A percentile compares a stretch with the other conserved stretches of the same genome.
Evolutionary conservation across 2,888 invertebrate species (phyloP).

Genomic region (Limenitis camilla): DNA sequence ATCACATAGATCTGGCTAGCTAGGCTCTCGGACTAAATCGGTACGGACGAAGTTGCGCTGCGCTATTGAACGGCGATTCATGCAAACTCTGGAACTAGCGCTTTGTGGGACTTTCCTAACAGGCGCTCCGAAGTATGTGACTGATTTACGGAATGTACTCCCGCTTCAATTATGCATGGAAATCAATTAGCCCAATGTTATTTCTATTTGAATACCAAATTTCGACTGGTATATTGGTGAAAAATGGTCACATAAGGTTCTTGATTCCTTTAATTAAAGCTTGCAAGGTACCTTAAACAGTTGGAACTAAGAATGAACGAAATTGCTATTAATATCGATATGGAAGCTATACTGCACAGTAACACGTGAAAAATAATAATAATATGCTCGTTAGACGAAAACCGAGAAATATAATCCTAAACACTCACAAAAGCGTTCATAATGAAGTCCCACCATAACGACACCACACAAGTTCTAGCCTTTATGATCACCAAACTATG

Average conservation of each 20-base stretch:
- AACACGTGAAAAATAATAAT: too few species aligned
- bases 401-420: too few species aligned
- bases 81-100: constrained; percentile 17
- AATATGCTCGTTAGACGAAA: too few species aligned
- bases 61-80: constrained; percentile 20
- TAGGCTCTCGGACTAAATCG: neutral
- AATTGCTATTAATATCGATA: too few species aligned
- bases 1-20: too few species aligned
- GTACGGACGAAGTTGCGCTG: constrained; percentile 15
- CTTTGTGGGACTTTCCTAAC: constrained; percentile 15
- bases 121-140: constrained; percentile 15
- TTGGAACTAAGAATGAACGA: too few species aligned
- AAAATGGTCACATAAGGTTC: neutral
- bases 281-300: too few species aligned
- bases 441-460: too few species aligned
- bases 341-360: neutral
- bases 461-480: too few species aligned
- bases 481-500: too few species aligned
- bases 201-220: constrained; percentile 5
- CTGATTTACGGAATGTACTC: constrained; percentile 14
- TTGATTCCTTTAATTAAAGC: neutral
- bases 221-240: neutral
- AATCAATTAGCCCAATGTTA: constrained; percentile 11
- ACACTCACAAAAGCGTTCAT: too few species aligned
- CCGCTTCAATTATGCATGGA: constrained; percentile 4